These are phyloP conservation scores for Seriola dumerili DNA, from an alignment of 2,113 vertebrate genomes.

Conservation along the genomic window DNA sequence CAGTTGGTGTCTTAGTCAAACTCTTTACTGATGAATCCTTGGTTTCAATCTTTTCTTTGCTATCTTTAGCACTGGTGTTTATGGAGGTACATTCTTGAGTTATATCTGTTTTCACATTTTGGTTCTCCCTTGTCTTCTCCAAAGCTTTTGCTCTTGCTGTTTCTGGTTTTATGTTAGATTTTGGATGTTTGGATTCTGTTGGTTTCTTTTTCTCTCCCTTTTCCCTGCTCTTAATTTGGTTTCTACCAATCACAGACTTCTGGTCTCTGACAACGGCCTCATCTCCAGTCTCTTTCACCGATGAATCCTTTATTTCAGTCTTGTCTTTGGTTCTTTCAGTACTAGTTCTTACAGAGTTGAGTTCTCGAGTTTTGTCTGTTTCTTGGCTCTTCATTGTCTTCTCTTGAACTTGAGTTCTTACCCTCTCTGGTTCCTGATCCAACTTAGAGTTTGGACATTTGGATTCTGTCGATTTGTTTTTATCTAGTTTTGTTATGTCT, in stretches of 20 bases:
- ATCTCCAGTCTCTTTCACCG: not conserved
- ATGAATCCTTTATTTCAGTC: conserved; percentile 1
- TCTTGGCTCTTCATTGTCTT: not conserved
- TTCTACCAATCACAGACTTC: not conserved
- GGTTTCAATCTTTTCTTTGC: not conserved
- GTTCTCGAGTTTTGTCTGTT: not conserved
- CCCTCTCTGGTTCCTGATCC: not conserved
- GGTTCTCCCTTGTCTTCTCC: not conserved
- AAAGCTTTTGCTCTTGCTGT: accelerated
- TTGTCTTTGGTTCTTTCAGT: no score
- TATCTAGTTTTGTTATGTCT: not conserved
- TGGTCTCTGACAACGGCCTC: not conserved
- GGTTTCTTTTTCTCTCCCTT: not conserved
- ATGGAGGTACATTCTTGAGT: not conserved
- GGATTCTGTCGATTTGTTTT: not conserved
- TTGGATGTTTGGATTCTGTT: not conserved
- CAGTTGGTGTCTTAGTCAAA: not conserved
- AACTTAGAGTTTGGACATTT: not conserved
- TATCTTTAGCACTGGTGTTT: not conserved
- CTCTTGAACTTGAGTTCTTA: accelerated
- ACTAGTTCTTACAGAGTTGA: not conserved
- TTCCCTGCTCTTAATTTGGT: not conserved
- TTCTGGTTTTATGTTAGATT: conserved; percentile 8
- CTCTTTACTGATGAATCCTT: conserved; percentile 6
- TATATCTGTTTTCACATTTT: not conserved